These are phyloP conservation scores for Enteromius treurensis DNA, from an alignment of 2,797 vertebrate genomes.

Conservation along the genomic window DNA sequence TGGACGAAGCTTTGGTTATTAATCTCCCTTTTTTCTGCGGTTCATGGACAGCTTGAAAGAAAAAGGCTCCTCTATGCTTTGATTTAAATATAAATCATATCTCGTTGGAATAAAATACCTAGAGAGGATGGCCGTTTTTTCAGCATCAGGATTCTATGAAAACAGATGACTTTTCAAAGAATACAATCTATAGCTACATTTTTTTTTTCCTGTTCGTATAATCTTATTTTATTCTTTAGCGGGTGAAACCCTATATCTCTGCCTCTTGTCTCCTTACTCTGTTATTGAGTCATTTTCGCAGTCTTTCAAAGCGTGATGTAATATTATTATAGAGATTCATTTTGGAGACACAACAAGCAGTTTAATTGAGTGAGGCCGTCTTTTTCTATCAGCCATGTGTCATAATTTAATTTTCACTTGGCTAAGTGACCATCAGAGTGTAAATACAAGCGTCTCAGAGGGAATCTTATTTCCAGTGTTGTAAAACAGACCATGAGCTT, in stretches of 20 bases:
- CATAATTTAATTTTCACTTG: constrained; percentile 59
- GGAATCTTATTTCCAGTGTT: constrained; percentile 43
- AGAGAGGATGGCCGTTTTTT: constrained; percentile 21
- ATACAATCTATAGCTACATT: background rate
- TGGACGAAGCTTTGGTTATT: constrained; percentile 1
- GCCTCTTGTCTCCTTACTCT: constrained; percentile 15
- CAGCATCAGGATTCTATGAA: constrained; percentile 23
- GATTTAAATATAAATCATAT: constrained; percentile 13
- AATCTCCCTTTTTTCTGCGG: background rate
- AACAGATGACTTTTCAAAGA: constrained; percentile 14
- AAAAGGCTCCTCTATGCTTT: background rate
- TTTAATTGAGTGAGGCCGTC: constrained; percentile 54
- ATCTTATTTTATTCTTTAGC: constrained; percentile 24
- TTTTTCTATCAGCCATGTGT: constrained; percentile 54
- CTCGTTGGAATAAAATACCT: background rate
- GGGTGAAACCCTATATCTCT: constrained; percentile 23
- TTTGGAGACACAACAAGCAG: constrained; percentile 30
- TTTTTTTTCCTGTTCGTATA: background rate
- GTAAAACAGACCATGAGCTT: background rate
- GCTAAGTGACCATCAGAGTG: constrained; percentile 50
- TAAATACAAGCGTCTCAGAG: constrained; percentile 46
- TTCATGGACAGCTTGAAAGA: background rate
- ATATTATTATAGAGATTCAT: constrained; percentile 45
- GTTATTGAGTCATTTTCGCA: constrained; percentile 27
- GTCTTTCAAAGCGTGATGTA: constrained; percentile 21